Evolutionary conservation across 2,797 vertebrate species (phyloP).

Genomic region (Spondyliosoma cantharus): DNA sequence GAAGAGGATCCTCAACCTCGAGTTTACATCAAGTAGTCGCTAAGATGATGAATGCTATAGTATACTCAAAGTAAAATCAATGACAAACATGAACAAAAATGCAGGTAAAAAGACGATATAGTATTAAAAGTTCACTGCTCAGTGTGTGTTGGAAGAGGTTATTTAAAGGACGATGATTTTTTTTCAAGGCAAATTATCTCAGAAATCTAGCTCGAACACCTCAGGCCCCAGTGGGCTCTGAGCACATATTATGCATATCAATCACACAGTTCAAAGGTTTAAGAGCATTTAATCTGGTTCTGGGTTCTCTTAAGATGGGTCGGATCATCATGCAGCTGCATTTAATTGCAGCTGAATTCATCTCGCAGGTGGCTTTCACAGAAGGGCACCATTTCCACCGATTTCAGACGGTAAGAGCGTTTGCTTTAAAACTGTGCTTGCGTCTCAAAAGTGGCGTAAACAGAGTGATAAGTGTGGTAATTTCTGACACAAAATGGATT

Average conservation of each 20-base stretch:
- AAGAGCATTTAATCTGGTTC: constrained; percentile 35
- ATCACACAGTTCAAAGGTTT: constrained; percentile 15
- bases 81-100: background rate
- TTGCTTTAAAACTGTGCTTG: background rate
- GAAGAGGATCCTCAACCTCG: constrained; percentile 1
- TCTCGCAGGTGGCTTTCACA: constrained; percentile 47
- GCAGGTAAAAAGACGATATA: background rate
- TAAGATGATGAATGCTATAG: background rate
- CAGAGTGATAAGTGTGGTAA: constrained; percentile 8
- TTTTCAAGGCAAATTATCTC: background rate
- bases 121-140: background rate
- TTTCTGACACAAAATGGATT: constrained; percentile 19
- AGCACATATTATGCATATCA: constrained; percentile 19
- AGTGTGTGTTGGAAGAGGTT: background rate
- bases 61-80: background rate
- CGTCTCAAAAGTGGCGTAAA: constrained; percentile 21
- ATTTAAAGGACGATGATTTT: background rate
- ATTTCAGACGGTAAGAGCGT: constrained; percentile 17
- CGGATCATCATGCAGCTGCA: constrained; percentile 28
- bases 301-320: constrained; percentile 7
- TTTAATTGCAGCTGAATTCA: constrained; percentile 52
- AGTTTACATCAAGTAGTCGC: background rate
- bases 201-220: background rate
- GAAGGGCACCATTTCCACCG: constrained; percentile 23
- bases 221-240: background rate